Conservation (phyloP, 2,888 invertebrate species). For the Nemurella pictetii region DNA sequence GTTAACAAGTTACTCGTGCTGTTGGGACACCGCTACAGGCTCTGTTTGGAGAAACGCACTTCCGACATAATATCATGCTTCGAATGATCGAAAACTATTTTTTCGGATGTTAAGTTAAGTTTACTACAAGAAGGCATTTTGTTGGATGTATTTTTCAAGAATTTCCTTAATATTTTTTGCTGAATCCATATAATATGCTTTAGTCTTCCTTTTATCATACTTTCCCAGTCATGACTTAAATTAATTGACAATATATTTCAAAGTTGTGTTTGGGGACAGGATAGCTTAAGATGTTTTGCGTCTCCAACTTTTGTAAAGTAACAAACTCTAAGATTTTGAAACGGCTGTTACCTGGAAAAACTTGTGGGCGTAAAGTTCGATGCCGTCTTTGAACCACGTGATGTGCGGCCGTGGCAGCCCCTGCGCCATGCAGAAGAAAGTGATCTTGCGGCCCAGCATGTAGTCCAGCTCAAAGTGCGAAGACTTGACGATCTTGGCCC, state of each 20-base stretch:
- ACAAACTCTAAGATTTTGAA: no score
- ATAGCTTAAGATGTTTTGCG: no score
- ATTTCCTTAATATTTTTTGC: no score
- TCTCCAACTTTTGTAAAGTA: no score
- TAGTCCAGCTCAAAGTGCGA: constrained; percentile 74
- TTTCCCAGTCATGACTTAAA: no score
- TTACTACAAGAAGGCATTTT: no score
- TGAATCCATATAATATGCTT: not conserved
- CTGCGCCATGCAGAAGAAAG: constrained; percentile 73
- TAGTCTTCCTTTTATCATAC: no score
- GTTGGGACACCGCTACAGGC: not conserved
- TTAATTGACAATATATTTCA: no score
- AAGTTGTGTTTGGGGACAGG: no score
- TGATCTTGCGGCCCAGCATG: constrained; percentile 73
- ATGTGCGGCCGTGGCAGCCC: constrained; percentile 73
- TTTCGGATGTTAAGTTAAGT: not conserved
- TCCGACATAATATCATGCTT: no score
- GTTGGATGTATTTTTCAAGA: no score
- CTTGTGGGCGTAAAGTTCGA: constrained; percentile 71
- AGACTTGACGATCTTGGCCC: constrained; percentile 69
- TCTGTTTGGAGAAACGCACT: no score
- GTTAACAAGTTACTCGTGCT: not conserved
- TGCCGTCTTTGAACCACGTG: constrained; percentile 77
- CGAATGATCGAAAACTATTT: not conserved
- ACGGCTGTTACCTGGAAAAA: constrained; percentile 66